Conservation (phyloP, 2,113 vertebrate genomes). For the Entelurus aequoreus region DNA sequence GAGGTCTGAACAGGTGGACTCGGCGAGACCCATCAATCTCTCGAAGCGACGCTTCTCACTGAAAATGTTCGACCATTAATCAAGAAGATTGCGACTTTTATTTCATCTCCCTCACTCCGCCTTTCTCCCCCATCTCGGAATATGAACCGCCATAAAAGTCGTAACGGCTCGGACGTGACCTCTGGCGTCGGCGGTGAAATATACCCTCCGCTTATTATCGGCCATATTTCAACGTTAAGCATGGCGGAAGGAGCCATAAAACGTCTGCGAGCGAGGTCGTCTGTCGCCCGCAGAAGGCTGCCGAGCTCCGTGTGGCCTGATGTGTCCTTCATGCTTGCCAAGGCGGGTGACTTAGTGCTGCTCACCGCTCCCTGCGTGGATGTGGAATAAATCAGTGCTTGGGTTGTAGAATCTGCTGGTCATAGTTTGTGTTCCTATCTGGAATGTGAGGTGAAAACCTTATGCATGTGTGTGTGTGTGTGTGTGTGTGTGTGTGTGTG, state of each 20-base stretch:
- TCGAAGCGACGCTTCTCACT: conserved; percentile 33
- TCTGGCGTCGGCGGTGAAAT: conserved; percentile 45
- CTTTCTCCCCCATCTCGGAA: conserved; percentile 9
- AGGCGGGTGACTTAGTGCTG: conserved; percentile 17
- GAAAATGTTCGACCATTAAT: conserved; percentile 38
- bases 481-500: conserved; percentile 12
- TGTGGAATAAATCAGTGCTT: not conserved
- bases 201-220: conserved; percentile 43
- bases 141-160: conserved; percentile 42
- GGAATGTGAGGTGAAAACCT: not conserved
- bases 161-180: conserved; percentile 53
- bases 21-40: conserved; percentile 30
- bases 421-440: not conserved
- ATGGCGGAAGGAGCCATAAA: conserved; percentile 53
- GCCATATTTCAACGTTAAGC: conserved; percentile 55
- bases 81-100: conserved; percentile 54
- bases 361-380: not conserved
- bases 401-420: not conserved
- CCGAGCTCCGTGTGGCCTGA: conserved; percentile 31
- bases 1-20: conserved; percentile 31
- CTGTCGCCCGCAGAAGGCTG: conserved; percentile 51
- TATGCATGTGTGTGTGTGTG: conserved; percentile 6
- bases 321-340: conserved; percentile 58
- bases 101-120: conserved; percentile 27
- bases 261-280: conserved; percentile 41